Evolutionary conservation across 2,888 invertebrate species (phyloP).

Genomic region (Cacoxenus indagator): DNA sequence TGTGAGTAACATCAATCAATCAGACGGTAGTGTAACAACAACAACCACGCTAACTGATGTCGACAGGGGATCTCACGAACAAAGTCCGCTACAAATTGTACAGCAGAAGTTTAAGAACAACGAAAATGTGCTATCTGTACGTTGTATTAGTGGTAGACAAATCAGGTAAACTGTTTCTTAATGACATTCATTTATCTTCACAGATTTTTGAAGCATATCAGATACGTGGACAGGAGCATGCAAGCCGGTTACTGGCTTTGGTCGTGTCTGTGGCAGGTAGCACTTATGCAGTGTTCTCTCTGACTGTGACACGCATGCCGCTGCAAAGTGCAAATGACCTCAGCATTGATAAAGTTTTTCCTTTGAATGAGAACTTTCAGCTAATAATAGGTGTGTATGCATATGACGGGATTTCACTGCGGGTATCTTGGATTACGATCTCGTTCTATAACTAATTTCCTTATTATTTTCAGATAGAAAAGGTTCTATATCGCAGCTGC

Average conservation of each 20-base stretch:
- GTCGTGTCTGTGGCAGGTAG: constrained; percentile 65
- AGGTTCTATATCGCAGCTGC: constrained; percentile 60
- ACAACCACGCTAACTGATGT: constrained; percentile 2
- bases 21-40: background rate
- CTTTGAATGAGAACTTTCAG: constrained; percentile 84
- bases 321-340: constrained; percentile 83
- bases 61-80: constrained; percentile 20
- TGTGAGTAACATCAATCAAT: no score
- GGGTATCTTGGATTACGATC: no score
- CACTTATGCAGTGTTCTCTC: constrained; percentile 68
- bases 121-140: constrained; percentile 66
- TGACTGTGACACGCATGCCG: constrained; percentile 70
- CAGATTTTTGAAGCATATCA: constrained; percentile 70
- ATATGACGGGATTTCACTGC: no score
- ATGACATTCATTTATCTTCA: no score
- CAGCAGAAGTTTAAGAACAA: constrained; percentile 68
- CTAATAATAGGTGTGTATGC: constrained; percentile 76
- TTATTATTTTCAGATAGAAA: constrained; percentile 47
- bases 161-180: no score
- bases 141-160: constrained; percentile 32
- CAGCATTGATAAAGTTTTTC: constrained; percentile 84
- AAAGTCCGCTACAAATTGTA: constrained; percentile 52
- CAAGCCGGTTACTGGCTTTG: constrained; percentile 64
- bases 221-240: constrained; percentile 64
- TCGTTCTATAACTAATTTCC: background rate